Percentiles rank a stretch among this genome's conserved stretches.
These are phyloP conservation scores for Proteles cristata DNA, from an alignment of 2,113 vertebrate genomes.

Conservation along the genomic window DNA sequence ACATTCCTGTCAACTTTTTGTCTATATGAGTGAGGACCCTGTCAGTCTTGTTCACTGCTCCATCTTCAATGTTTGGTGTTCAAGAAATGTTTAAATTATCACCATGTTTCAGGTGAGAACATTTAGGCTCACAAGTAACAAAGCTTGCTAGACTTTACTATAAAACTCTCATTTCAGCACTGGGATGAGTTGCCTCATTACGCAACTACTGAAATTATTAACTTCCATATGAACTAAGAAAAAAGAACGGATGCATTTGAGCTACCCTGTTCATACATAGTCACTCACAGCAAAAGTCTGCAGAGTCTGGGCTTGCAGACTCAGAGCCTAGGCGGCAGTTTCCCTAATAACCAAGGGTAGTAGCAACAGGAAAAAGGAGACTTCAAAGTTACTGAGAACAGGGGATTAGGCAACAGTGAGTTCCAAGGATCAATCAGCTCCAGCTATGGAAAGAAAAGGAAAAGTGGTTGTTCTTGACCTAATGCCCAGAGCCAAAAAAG, in stretches of 20 bases:
- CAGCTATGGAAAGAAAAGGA: background rate
- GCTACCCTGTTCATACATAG: background rate
- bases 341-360: slow-evolving; percentile 14
- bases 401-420: background rate
- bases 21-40: background rate
- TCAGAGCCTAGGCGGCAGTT: background rate
- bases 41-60: background rate
- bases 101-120: slow-evolving; percentile 18
- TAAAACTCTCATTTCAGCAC: background rate
- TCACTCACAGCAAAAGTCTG: slow-evolving; percentile 6
- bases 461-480: slow-evolving; percentile 15
- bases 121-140: background rate
- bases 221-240: background rate
- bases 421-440: background rate
- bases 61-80: background rate
- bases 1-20: slow-evolving; percentile 1
- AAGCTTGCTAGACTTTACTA: background rate
- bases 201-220: slow-evolving; percentile 23
- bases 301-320: slow-evolving; percentile 1
- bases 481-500: slow-evolving; percentile 3
- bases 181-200: background rate
- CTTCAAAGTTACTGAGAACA: background rate
- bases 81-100: background rate
- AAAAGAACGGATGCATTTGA: background rate
- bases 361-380: background rate